Evolutionary conservation across 2,797 vertebrate genomes (phyloP).

Genomic region (Florisuga fusca): DNA sequence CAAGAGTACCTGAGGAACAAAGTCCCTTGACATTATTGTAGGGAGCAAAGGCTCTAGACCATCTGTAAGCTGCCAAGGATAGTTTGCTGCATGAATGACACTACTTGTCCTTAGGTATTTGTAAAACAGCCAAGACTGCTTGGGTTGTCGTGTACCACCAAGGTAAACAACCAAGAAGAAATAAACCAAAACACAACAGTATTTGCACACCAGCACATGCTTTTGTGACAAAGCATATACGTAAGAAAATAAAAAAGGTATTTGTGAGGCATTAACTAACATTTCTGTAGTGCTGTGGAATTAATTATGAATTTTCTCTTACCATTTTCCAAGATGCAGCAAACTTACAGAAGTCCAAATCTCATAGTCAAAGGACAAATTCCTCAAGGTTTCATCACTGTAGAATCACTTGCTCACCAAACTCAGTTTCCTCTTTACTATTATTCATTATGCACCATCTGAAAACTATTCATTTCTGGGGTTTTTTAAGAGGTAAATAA

Average conservation of each 20-base stretch:
- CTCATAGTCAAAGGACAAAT: not conserved
- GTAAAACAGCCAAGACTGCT: not conserved
- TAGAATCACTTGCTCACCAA: not conserved
- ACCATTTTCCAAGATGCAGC: not conserved
- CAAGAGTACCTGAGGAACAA: not conserved
- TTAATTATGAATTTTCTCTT: not conserved
- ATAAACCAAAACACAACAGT: too few relatives aligned
- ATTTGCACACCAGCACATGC: rapidly evolving
- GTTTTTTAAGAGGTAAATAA: not conserved
- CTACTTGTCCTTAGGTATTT: not conserved
- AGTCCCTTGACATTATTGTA: not conserved
- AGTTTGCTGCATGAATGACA: not conserved
- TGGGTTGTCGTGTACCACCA: not conserved
- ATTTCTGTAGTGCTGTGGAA: not conserved
- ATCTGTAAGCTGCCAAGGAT: too few relatives aligned
- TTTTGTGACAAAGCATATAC: not conserved
- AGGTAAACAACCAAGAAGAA: not conserved
- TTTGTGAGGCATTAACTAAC: not conserved
- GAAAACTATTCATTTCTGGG: not conserved
- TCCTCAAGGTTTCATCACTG: not conserved
- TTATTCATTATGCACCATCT: not conserved
- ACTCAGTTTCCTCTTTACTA: not conserved
- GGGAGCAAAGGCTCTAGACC: not conserved
- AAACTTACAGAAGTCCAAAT: not conserved
- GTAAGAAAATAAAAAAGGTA: not conserved